Evolutionary conservation across 2,888 invertebrate species (phyloP).

Genomic region (Tetragonula carbonaria): DNA sequence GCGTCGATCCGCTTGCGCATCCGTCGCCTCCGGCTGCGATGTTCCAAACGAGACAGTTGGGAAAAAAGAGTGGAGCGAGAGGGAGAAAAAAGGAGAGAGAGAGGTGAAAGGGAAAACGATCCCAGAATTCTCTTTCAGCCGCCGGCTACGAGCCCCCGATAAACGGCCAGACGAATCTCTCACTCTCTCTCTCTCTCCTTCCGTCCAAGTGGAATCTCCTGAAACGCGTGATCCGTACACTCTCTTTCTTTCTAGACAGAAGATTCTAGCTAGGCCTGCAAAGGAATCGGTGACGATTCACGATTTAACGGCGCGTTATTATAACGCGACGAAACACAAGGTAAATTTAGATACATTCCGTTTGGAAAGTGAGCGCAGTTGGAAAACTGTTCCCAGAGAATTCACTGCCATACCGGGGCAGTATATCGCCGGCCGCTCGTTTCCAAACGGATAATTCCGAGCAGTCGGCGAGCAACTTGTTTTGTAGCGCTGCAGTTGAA

Average conservation of each 20-base stretch:
- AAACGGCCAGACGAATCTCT: conserved; percentile 26
- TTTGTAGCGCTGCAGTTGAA: conserved; percentile 49
- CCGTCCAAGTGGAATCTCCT: neutral
- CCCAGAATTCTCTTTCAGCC: conserved; percentile 37
- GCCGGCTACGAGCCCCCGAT: conserved; percentile 22
- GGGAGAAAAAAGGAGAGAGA: neutral
- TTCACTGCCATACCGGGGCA: conserved; percentile 1
- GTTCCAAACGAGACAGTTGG: conserved; percentile 17
- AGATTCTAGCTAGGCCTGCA: neutral
- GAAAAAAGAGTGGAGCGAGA: neutral
- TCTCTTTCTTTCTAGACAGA: neutral
- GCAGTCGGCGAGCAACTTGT: conserved; percentile 35
- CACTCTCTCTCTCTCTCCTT: no score
- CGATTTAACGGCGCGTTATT: neutral
- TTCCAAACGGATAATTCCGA: conserved; percentile 31
- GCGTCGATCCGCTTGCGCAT: conserved; percentile 23
- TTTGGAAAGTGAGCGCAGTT: neutral
- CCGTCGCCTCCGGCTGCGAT: conserved; percentile 20
- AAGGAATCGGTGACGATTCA: neutral
- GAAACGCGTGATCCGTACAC: neutral
- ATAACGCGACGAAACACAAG: neutral
- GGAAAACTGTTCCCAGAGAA: neutral
- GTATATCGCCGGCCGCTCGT: conserved; percentile 11
- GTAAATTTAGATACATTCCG: neutral
- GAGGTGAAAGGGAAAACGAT: conserved; percentile 16